Evolutionary conservation across 2,797 vertebrate genomes (phyloP), one percentile per base, ranked within the genome.

Genomic region (Orientallactaga sibirica): DNA sequence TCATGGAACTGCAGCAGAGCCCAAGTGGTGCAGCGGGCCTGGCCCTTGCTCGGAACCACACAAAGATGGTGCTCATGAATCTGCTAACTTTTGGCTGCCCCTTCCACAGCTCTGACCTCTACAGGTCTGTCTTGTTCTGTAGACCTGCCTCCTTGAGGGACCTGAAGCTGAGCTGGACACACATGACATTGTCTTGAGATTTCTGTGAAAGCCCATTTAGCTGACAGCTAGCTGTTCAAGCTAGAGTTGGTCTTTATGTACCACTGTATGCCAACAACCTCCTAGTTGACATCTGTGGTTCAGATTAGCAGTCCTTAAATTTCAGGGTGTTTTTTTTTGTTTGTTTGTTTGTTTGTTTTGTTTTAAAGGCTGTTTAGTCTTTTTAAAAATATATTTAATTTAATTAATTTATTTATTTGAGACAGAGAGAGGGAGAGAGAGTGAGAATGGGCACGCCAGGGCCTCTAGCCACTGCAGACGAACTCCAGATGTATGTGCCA

Each of bases 1-100:
- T 55, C 27, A 10, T 3, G 20, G 61, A n/a, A 5, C 4, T 14
- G 64, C 2, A 0, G 6, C 0, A 10, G 24, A 58, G 16, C 0
- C 0, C 62, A 61, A 85, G 58, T 18, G 75, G 0, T 1, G 25
- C 80, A 1, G n/a, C 3, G 9, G 4, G 41, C 58, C 41, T 25
- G 20, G 24, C 5, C 43, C 24, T 33, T 0, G 4, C 6, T 19
- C 8, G 48, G 10, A 7, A 48, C 48, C 1, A 10, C 48, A 48
- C 48, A 48, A 19, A 48, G 18, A 10, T 14, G 27, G 37, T 43
- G 1, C 0, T 3, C 19, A 3, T 27, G 66, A 4, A 33, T 29
- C 10, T 20, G 33, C 12, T 37, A 24, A 0, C 37, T 33, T 16
- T n/a, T 52, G 79, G 12, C 73, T 74, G 29, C 12, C 22, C n/a